phyloP scores from a whole-genome alignment of 2,797 vertebrate species.

The Natrix natrix region DNA sequence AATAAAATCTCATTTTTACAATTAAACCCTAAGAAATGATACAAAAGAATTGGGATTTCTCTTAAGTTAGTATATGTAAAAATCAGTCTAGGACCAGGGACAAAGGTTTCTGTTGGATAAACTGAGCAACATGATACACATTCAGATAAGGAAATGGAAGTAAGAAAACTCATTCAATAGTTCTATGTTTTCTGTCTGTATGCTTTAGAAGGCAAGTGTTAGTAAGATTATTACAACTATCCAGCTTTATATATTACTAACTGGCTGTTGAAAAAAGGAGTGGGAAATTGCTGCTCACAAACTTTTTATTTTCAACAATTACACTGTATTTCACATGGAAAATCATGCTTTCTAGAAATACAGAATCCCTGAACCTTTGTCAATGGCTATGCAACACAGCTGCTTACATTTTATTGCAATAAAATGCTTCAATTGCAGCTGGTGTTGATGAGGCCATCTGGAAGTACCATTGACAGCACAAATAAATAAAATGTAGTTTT shows the following conservation, averaged over 20 bases:
- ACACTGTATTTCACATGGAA: conserved; percentile 16
- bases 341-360: conserved; percentile 26
- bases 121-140: not conserved
- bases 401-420: conserved; percentile 38
- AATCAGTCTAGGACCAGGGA: not conserved
- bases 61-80: not conserved
- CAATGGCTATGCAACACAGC: not conserved
- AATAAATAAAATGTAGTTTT: conserved; percentile 28
- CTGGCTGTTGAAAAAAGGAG: not conserved
- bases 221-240: no score
- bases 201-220: not conserved
- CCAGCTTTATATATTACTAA: not conserved
- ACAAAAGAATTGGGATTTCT: not conserved
- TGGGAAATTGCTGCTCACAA: not conserved
- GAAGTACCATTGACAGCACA: conserved; percentile 51
- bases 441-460: conserved; percentile 52
- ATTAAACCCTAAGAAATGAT: not conserved
- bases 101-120: not conserved
- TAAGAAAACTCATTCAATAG: not conserved
- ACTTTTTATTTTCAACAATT: not conserved
- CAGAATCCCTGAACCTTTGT: conserved; percentile 10
- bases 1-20: not conserved
- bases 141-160: not conserved
- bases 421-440: conserved; percentile 38
- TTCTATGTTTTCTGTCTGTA: not conserved